Evolutionary conservation across 2,113 vertebrate genomes (phyloP), one percentile per base, ranked within the genome.

Genomic region (Prinia subflava): DNA sequence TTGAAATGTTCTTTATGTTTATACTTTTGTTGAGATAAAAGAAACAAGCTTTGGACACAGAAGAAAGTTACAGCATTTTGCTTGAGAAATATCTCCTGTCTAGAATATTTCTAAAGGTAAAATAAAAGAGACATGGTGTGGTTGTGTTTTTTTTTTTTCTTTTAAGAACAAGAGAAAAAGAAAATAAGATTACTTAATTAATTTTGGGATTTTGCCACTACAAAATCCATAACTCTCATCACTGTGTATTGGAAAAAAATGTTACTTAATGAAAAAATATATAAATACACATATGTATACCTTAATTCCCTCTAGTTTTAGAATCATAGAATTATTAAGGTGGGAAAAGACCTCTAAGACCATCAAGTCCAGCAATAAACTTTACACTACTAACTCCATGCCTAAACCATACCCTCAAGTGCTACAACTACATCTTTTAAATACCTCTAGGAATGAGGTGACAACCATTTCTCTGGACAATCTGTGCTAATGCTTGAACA

Each of bases 351-450:
- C 16, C 17, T 47, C 28, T 55, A 47, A 62, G 21, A 31, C 46
- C 28, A 75, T 30, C 24, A 60, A 27, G n/a, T 47, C 33, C n/a
- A 60, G 18, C n/a, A n/a, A 47, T 35, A 8, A 76, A 31, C 19
- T 44, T 53, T 35, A 41, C 7, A 39, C 11, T 30, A 20, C 30
- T 30, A 62, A 35, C 9, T 62, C 14, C 7, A 35, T 0, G 0
- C 8, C 55, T 62, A 62, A 60, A 49, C 9, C 6, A 35, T 47
- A 31, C 16, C 30, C 12, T 76, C 25, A 47, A 62, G 13, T 31
- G 55, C 10, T n/a, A 53, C 17, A 60, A 13, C 21, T 62, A 15
- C 4, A 9, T 27, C 41, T 62, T 76, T 49, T 47, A 49, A 35
- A 60, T 55, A 55, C 4, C 11, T 62, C 35, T n/a, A 47, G n/a